A percentile compares a stretch with the other conserved stretches of the same genome.
Conservation (phyloP, 2,888 invertebrate genomes). For the Slavum lentiscoides region DNA sequence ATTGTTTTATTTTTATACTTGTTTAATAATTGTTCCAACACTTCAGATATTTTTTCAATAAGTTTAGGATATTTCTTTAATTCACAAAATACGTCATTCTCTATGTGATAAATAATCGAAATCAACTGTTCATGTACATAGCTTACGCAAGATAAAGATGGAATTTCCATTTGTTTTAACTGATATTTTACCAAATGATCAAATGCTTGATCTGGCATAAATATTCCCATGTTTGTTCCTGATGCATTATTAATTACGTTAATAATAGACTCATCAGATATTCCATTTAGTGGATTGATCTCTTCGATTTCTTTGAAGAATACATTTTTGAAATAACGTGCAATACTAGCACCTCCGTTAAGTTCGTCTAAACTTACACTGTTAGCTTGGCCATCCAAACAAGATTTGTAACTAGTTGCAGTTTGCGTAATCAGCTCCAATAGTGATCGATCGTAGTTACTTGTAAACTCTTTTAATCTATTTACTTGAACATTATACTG, state of each 20-base stretch:
- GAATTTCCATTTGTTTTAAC: background rate
- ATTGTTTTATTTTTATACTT: constrained; percentile 16
- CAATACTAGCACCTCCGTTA: constrained; percentile 7
- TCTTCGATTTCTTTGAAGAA: constrained; percentile 3
- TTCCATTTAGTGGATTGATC: constrained; percentile 9
- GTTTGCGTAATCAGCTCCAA: constrained; percentile 17
- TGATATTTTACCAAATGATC: constrained; percentile 24
- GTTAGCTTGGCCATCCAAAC: constrained; percentile 8
- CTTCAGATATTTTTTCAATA: background rate
- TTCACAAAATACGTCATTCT: background rate
- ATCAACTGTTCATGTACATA: constrained; percentile 3
- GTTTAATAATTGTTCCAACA: background rate
- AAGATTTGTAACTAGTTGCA: background rate
- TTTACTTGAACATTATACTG: background rate
- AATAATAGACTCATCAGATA: background rate
- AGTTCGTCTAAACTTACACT: background rate
- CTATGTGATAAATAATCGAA: background rate
- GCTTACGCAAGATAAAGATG: background rate
- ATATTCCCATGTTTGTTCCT: constrained; percentile 13
- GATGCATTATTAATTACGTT: constrained; percentile 29
- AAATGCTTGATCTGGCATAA: constrained; percentile 33
- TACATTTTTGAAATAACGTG: background rate
- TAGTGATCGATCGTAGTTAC: constrained; percentile 15
- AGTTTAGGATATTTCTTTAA: constrained; percentile 28
- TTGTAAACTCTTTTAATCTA: constrained; percentile 6